Conservation (phyloP, 2,113 vertebrate genomes). For the Stegastes partitus region DNA sequence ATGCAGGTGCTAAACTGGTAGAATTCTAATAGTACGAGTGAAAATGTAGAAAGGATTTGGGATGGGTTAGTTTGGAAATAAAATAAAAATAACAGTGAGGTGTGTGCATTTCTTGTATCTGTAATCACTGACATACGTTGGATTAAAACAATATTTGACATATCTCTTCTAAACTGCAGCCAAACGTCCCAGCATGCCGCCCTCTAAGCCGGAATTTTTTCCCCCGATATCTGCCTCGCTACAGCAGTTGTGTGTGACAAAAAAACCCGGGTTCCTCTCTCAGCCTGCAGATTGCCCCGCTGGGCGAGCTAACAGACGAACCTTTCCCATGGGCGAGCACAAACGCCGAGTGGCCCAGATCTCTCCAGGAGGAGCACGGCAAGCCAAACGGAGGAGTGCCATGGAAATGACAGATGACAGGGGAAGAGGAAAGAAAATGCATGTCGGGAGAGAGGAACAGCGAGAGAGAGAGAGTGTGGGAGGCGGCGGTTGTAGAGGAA, state of each 20-base stretch:
- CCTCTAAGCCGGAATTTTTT: neutral
- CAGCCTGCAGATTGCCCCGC: slow-evolving; percentile 5
- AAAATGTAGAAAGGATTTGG: too few species aligned
- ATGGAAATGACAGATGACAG: slow-evolving; percentile 53
- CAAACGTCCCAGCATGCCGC: neutral
- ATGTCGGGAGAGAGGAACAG: neutral
- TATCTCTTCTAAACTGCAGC: too few species aligned
- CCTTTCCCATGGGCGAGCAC: slow-evolving; percentile 7
- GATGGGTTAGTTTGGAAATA: too few species aligned
- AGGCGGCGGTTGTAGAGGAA: neutral
- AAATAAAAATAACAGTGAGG: too few species aligned
- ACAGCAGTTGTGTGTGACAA: slow-evolving; percentile 34
- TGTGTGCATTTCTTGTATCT: too few species aligned
- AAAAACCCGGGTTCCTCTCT: neutral
- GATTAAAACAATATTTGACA: too few species aligned
- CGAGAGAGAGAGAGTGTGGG: neutral
- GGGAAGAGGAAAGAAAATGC: slow-evolving; percentile 3
- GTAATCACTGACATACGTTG: too few species aligned
- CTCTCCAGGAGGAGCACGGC: slow-evolving; percentile 8
- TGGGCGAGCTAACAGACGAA: slow-evolving; percentile 12
- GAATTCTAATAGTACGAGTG: too few species aligned
- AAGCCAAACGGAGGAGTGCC: slow-evolving; percentile 4
- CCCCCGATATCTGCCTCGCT: neutral
- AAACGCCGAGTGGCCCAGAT: slow-evolving; percentile 35
- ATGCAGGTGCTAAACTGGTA: too few species aligned